Percentiles rank a stretch among this genome's conserved stretches.
Conservation (phyloP, 64 coral and sea anemone species). For the Actinia tenebrosa region DNA sequence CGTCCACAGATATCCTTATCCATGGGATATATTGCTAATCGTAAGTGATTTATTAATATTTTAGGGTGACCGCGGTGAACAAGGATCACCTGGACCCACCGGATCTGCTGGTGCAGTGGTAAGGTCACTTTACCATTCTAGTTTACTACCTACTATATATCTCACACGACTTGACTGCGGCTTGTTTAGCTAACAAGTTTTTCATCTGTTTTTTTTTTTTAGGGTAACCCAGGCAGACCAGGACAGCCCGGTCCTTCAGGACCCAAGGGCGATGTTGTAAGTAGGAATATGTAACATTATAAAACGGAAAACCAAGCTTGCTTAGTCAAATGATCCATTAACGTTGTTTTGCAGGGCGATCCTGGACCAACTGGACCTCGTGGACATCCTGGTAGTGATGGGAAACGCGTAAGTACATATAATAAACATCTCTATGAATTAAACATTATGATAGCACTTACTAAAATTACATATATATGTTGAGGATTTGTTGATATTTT, state of each 20-base stretch:
- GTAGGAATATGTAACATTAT: neutral
- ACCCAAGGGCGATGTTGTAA: constrained; percentile 40
- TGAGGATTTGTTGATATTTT: neutral
- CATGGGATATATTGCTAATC: neutral
- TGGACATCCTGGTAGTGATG: constrained; percentile 38
- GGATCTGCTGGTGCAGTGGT: constrained; percentile 43
- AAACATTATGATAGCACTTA: too few relatives aligned
- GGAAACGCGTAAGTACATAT: constrained; percentile 35
- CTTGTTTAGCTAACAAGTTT: too few relatives aligned
- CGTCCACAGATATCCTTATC: neutral
- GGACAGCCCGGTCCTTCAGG: constrained; percentile 32
- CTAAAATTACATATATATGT: neutral
- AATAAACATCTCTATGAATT: neutral
- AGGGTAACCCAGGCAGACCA: constrained; percentile 38
- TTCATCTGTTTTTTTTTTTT: neutral
- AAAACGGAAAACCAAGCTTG: too few relatives aligned
- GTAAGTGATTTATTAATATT: neutral
- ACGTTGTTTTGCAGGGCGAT: constrained; percentile 14
- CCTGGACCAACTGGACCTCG: constrained; percentile 45
- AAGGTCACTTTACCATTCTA: neutral
- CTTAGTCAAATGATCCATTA: neutral
- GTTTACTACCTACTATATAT: neutral
- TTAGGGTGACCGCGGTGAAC: constrained; percentile 48
- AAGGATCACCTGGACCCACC: constrained; percentile 20
- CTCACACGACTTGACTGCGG: too few relatives aligned